A percentile compares a stretch with the other conserved stretches of the same genome.
Conservation (phyloP, 2,888 invertebrate species). For the Acanthococcus lagerstroemiae region DNA sequence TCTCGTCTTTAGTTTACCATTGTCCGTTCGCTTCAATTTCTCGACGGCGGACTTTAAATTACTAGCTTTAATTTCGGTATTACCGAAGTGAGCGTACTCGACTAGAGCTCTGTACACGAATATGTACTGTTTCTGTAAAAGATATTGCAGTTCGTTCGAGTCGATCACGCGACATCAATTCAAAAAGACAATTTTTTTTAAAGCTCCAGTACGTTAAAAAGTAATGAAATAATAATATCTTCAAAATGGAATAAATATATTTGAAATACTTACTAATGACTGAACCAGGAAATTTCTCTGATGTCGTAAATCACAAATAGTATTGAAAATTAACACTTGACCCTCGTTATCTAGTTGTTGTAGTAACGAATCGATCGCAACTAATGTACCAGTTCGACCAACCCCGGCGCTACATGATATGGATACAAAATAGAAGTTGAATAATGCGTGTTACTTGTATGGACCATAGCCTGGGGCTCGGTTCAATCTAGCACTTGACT, state of each 20-base stretch:
- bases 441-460: too few species aligned
- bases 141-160: slow-evolving; percentile 26
- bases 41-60: slow-evolving; percentile 63
- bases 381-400: slow-evolving; percentile 86
- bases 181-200: background rate
- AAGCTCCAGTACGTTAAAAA: too few species aligned
- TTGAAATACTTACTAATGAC: slow-evolving; percentile 59
- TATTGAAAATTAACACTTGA: slow-evolving; percentile 80
- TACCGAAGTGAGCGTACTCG: slow-evolving; percentile 83
- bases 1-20: slow-evolving; percentile 56
- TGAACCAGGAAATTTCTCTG: slow-evolving; percentile 91
- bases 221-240: background rate
- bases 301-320: slow-evolving; percentile 76
- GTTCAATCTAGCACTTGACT: too few species aligned
- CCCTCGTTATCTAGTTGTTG: slow-evolving; percentile 74
- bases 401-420: slow-evolving; percentile 81
- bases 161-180: too few species aligned
- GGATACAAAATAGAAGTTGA: slow-evolving; percentile 28
- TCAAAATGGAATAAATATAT: too few species aligned
- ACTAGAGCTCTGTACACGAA: slow-evolving; percentile 89
- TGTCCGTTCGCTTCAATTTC: slow-evolving; percentile 60
- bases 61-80: slow-evolving; percentile 71
- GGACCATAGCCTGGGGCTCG: too few species aligned
- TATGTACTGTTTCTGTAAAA: slow-evolving; percentile 80
- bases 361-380: slow-evolving; percentile 80